These are phyloP conservation scores for Naso thynnoides DNA, from an alignment of 2,797 vertebrate genomes.

Conservation along the genomic window DNA sequence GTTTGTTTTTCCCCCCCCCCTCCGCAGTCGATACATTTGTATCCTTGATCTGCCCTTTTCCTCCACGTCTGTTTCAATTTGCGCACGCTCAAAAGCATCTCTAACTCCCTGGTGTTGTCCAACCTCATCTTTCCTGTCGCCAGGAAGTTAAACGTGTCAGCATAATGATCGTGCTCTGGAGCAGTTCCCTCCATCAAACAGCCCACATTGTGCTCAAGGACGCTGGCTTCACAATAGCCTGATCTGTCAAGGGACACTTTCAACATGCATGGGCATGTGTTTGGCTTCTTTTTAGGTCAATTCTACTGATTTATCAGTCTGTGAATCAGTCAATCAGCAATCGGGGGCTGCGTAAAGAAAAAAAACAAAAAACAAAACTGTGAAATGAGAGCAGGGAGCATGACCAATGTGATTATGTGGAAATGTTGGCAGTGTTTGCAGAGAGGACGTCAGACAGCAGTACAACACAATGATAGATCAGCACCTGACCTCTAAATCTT, in stretches of 20 bases:
- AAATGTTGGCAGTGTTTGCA: slow-evolving; percentile 39
- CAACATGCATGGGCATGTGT: slow-evolving; percentile 35
- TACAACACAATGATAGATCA: slow-evolving; percentile 35
- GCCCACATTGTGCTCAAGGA: slow-evolving; percentile 52
- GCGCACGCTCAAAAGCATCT: background rate
- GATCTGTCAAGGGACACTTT: slow-evolving; percentile 54
- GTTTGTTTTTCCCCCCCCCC: no score
- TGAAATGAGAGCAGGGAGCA: slow-evolving; percentile 42
- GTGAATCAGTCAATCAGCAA: slow-evolving; percentile 31
- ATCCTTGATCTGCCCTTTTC: slow-evolving; percentile 1
- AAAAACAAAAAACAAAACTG: no score
- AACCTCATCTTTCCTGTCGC: slow-evolving; percentile 2
- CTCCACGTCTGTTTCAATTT: slow-evolving; percentile 5
- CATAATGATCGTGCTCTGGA: slow-evolving; percentile 17
- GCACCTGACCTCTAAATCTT: slow-evolving; percentile 41
- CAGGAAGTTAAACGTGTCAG: slow-evolving; percentile 46
- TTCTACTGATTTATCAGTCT: background rate
- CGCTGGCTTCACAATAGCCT: slow-evolving; percentile 45
- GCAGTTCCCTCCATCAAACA: slow-evolving; percentile 30
- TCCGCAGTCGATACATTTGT: background rate
- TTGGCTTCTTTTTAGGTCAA: slow-evolving; percentile 18
- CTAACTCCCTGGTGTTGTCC: background rate
- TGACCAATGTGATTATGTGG: slow-evolving; percentile 44
- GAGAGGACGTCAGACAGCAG: slow-evolving; percentile 18
- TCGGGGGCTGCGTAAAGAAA: slow-evolving; percentile 17